Evolutionary conservation across 2,113 vertebrate species (phyloP).

Genomic region (Prolemur simus): DNA sequence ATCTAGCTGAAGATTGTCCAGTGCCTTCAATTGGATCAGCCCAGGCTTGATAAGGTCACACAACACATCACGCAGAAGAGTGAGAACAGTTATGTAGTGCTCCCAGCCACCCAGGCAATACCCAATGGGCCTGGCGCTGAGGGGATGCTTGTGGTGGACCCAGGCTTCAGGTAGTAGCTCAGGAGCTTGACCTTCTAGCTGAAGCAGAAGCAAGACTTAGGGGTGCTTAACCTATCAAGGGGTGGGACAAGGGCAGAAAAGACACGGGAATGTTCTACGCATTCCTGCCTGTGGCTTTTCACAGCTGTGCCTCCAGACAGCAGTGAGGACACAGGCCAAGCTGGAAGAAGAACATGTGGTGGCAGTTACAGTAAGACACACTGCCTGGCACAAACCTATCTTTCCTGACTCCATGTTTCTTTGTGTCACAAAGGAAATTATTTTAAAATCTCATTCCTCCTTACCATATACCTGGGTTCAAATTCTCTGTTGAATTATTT

Average conservation of each 20-base stretch:
- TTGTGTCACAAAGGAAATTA: constrained; percentile 76
- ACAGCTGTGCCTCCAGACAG: constrained; percentile 82
- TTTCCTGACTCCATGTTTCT: constrained; percentile 75
- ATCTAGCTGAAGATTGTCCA: constrained; percentile 93
- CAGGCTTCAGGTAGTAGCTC: constrained; percentile 89
- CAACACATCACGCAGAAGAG: constrained; percentile 86
- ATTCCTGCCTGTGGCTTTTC: constrained; percentile 92
- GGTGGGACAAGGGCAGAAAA: constrained; percentile 86
- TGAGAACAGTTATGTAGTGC: constrained; percentile 88
- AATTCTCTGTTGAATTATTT: constrained; percentile 48
- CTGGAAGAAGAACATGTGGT: constrained; percentile 92
- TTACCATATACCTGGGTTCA: neutral
- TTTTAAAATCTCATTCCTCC: constrained; percentile 74
- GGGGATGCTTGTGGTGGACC: constrained; percentile 84
- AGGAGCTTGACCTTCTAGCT: constrained; percentile 94
- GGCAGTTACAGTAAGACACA: constrained; percentile 90
- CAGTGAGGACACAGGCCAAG: constrained; percentile 56
- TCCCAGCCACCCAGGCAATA: constrained; percentile 89
- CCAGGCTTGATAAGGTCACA: constrained; percentile 87
- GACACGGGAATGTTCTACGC: constrained; percentile 88
- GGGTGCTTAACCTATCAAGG: constrained; percentile 90
- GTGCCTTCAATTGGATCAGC: constrained; percentile 92
- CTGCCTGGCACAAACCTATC: constrained; percentile 84
- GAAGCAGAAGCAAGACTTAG: constrained; percentile 93
- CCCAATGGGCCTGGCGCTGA: neutral